phyloP scores from a whole-genome alignment of 2,888 invertebrate genomes.

The Ichneumoninae sp. region DNA sequence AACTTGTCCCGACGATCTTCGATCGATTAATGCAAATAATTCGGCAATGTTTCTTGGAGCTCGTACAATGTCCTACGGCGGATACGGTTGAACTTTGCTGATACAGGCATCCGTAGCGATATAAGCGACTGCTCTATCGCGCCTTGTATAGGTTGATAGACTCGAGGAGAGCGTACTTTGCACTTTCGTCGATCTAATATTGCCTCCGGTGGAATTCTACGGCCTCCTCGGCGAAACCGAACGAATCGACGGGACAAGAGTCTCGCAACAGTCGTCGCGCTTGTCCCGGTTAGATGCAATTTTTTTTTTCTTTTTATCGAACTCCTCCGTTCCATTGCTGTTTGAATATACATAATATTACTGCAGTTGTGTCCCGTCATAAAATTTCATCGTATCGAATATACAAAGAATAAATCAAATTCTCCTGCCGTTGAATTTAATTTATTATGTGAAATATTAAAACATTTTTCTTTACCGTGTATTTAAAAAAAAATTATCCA shows the following conservation, averaged over 20 bases:
- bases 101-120: background rate
- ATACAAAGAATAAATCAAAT: background rate
- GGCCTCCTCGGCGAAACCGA: conserved; percentile 14
- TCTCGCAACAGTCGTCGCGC: background rate
- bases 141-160: background rate
- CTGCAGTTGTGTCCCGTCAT: background rate
- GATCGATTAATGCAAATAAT: conserved; percentile 21
- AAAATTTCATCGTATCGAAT: background rate
- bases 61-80: background rate
- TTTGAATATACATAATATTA: background rate
- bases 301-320: background rate
- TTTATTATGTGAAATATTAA: no score
- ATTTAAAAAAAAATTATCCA: background rate
- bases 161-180: conserved; percentile 1
- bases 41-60: background rate
- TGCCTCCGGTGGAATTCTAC: conserved; percentile 29
- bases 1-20: background rate
- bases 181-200: conserved; percentile 19
- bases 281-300: background rate
- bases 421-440: background rate
- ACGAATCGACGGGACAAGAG: conserved; percentile 3
- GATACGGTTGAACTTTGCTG: conserved; percentile 19
- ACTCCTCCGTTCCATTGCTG: background rate
- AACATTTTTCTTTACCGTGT: background rate
- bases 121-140: conserved; percentile 6